Evolutionary conservation across 2,888 invertebrate genomes (phyloP), one percentile per base, ranked within the genome.

Genomic region (Polydrusus tereticollis): DNA sequence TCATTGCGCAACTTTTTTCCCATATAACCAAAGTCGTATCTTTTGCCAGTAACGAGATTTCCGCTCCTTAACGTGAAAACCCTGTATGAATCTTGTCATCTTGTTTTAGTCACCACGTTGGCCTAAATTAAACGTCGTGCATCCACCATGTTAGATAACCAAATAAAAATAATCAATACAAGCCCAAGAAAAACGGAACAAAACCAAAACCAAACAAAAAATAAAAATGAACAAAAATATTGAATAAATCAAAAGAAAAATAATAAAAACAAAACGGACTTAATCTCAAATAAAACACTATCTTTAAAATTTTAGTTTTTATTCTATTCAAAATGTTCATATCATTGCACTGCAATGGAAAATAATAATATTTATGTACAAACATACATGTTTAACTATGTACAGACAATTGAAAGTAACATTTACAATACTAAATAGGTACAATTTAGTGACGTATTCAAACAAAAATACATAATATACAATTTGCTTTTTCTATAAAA

Each of bases 301-400:
- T 65, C 50, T 62, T 36, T 57, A 72, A 74, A 76, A 77, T 75
- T 80, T 80, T 71, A 80, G 78, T 74, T 82, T 84, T 85, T 85
- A 85, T 85, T 85, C 85, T 85, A 85, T 85, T 84, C 84, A 85
- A 85, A 85, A 85, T 83, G 82, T 85, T 82, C 82, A 82, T 83
- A 82, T 82, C 83, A 84, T 83, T 80, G 81, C 80, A 82, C 83
- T 83, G 84, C 82, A 84, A 84, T 85, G 83, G 83, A 72, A 72
- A 75, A 84, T 85, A 84, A 84, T 83, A 83, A 63, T 84, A 83
- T 84, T 83, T 86, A 86, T 86, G 83, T 86, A 87, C 86, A 87
- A 86, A 86, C 86, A 86, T 87, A 86, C 86, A 86, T 83, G n/a
- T 66, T 50, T 55, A 65, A 52, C 38, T 69, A 73, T 72, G 43